Percentiles rank a stretch among this genome's conserved stretches.
Conservation (phyloP, 2,113 vertebrate species). For the Epinephelus lanceolatus region DNA sequence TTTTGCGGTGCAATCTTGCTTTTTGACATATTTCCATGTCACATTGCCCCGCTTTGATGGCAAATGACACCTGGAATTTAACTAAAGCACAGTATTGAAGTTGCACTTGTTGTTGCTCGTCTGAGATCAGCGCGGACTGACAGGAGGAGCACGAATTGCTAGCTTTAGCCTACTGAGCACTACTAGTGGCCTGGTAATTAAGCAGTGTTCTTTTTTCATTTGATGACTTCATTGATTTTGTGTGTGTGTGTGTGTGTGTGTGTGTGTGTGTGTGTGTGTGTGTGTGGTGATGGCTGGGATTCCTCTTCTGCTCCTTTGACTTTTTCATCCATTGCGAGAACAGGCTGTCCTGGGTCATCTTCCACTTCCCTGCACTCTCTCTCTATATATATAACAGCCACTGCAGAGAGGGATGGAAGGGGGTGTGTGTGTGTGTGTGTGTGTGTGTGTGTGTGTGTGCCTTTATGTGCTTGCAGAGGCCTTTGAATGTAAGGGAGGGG, state of each 20-base stretch:
- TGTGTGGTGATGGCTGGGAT: slow-evolving; percentile 6
- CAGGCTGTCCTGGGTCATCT: slow-evolving; percentile 50
- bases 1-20: too few relatives aligned
- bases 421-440: background rate
- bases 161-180: too few relatives aligned
- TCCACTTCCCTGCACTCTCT: slow-evolving; percentile 26
- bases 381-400: slow-evolving; percentile 46
- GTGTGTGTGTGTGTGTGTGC: too few relatives aligned
- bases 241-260: background rate
- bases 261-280: slow-evolving; percentile 1
- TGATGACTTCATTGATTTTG: background rate
- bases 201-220: too few relatives aligned
- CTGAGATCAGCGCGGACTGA: too few relatives aligned
- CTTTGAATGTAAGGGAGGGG: slow-evolving; percentile 4
- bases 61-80: too few relatives aligned
- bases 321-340: slow-evolving; percentile 47
- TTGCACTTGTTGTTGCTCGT: too few relatives aligned
- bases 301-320: slow-evolving; percentile 35
- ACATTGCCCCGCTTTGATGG: too few relatives aligned
- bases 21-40: too few relatives aligned
- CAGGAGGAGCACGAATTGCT: too few relatives aligned
- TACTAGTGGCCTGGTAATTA: too few relatives aligned
- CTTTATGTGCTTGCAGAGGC: slow-evolving; percentile 21
- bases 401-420: slow-evolving; percentile 24
- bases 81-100: too few relatives aligned